Percentiles rank a stretch among this genome's conserved stretches.
Conservation (phyloP, 2,888 invertebrate genomes). For the Sericinus montela region DNA sequence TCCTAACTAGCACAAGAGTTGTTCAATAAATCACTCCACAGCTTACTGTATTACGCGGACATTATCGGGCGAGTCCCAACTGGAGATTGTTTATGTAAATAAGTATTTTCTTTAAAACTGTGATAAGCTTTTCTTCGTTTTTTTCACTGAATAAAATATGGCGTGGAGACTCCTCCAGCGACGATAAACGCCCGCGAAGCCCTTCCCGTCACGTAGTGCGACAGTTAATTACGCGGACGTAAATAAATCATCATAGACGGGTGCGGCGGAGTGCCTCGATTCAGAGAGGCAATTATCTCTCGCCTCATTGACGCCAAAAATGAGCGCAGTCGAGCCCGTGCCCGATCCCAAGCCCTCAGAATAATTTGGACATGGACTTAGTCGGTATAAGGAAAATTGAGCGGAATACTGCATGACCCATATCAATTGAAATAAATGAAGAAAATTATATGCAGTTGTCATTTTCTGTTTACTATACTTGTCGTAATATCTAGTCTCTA, state of each 20-base stretch:
- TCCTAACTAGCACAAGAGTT: conserved; percentile 42
- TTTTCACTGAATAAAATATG: conserved; percentile 70
- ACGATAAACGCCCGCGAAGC: conserved; percentile 68
- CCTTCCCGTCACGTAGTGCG: conserved; percentile 75
- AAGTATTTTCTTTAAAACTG: conserved; percentile 64
- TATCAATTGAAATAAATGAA: conserved; percentile 62
- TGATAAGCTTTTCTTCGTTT: conserved; percentile 68
- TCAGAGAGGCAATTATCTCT: conserved; percentile 74
- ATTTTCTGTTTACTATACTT: too few species aligned
- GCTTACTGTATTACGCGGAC: conserved; percentile 49
- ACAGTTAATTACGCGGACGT: conserved; percentile 78
- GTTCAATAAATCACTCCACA: conserved; percentile 58
- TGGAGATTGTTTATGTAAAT: conserved; percentile 63
- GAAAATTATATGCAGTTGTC: too few species aligned
- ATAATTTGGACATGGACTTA: conserved; percentile 41
- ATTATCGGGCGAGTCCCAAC: conserved; percentile 63
- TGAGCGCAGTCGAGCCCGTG: conserved; percentile 50
- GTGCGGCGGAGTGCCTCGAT: conserved; percentile 69
- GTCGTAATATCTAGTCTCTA: too few species aligned
- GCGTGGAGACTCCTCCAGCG: conserved; percentile 54
- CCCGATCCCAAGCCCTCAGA: conserved; percentile 42
- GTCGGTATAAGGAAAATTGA: conserved; percentile 57
- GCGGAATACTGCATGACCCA: conserved; percentile 45
- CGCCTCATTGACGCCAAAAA: conserved; percentile 75
- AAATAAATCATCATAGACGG: conserved; percentile 78